Evolutionary conservation across 2,888 invertebrate genomes (phyloP).

Genomic region (Helicoverpa assulta): DNA sequence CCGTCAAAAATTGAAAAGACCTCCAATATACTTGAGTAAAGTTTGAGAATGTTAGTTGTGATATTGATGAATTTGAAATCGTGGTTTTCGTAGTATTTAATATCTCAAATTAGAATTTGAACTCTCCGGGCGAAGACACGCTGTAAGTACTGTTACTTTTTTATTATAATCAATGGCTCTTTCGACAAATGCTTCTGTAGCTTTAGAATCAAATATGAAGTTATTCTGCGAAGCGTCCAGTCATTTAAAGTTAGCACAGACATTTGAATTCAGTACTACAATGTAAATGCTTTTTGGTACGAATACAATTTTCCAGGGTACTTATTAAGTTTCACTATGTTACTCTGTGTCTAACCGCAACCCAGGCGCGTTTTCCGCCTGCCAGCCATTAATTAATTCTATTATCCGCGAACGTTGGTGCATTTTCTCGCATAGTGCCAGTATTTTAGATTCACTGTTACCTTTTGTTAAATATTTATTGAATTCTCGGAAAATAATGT

Average conservation of each 20-base stretch:
- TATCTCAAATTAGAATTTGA: neutral
- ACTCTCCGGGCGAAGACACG: constrained; percentile 14
- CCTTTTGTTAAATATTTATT: constrained; percentile 1
- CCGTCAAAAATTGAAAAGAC: constrained; percentile 4
- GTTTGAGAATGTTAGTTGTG: neutral
- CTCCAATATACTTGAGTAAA: no score
- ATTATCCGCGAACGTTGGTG: constrained; percentile 37
- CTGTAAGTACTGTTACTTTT: neutral
- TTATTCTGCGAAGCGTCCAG: neutral
- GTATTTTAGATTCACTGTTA: constrained; percentile 1
- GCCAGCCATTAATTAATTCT: constrained; percentile 47
- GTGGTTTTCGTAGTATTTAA: constrained; percentile 1
- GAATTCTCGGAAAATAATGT: neutral
- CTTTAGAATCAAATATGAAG: neutral
- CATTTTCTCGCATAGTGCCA: constrained; percentile 15
- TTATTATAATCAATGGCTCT: neutral
- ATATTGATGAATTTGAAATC: neutral
- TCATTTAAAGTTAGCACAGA: neutral
- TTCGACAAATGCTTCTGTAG: neutral
- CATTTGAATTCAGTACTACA: constrained; percentile 5
- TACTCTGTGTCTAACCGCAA: constrained; percentile 33
- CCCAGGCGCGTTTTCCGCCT: constrained; percentile 29
- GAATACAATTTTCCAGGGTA: constrained; percentile 31
- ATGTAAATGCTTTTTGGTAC: constrained; percentile 9
- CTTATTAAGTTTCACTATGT: constrained; percentile 39